Evolutionary conservation across 1,140 invertebrate species (phyloP), one percentile per base, ranked within the genome.

Genomic region (Nephila pilipes): DNA sequence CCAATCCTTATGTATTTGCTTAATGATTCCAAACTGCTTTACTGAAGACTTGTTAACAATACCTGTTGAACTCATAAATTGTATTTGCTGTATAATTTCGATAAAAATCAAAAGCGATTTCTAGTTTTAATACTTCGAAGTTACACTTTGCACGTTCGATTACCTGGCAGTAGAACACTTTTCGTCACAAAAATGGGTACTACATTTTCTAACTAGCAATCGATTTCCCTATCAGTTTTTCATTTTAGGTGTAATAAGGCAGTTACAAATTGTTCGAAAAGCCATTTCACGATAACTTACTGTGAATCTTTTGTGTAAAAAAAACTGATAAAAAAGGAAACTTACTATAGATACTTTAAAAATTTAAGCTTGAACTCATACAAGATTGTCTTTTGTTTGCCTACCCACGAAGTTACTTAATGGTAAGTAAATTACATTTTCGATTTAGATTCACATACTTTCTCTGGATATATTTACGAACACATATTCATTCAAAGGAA

Each of bases 361-460:
- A 46, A 46, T 46, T 46, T 46, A 46, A 46, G 46, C 46, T 46
- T 46, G 6, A 46, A 46, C 46, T 46, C 46, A 46, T 46, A 46
- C 46, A 46, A 46, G 46, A 10, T 46, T 46, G 6, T 46, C 46
- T 46, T 10, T 10, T 46, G 46, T 46, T 46, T 46, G 46, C 46
- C 58, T 20, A 75, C 36, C 46, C 25, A 54, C 46, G n/a, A 55
- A 54, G 38, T 5, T 54, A 25, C 80, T 14, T 81, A 55, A 46
- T 81, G 38, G 54, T 46, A 29, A 81, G 25, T 25, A 81, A 81
- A 81, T 81, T 8, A 10, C 36, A 20, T 32, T 75, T 75, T 54
- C n/a, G 80, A 55, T 55, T 81, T 55, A 81, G 38, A 25, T 46
- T 81, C 38, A 46, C 46, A n/a, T 12, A n/a, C 38, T 81, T 81